phyloP scores from a whole-genome alignment of 2,113 vertebrate species.

The Sceloporus tristichus region DNA sequence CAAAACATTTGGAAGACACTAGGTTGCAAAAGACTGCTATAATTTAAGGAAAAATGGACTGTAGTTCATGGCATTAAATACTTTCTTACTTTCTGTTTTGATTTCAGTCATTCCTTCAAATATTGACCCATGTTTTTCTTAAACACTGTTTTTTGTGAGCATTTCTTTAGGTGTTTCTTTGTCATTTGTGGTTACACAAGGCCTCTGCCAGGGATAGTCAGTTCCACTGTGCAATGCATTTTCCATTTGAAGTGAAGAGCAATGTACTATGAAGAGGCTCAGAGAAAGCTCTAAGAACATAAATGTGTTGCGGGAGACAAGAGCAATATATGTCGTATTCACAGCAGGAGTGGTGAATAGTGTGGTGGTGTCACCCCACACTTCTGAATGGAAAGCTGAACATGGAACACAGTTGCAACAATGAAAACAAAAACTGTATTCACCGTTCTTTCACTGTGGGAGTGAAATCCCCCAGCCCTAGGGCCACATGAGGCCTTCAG shows the following conservation, averaged over 20 bases:
- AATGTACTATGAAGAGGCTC: conserved; percentile 10
- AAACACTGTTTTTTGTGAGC: neutral
- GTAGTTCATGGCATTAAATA: neutral
- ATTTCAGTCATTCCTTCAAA: neutral
- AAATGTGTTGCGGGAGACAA: conserved; percentile 29
- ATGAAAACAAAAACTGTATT: neutral
- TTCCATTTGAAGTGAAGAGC: conserved; percentile 9
- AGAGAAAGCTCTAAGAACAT: conserved; percentile 26
- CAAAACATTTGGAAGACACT: too few relatives aligned
- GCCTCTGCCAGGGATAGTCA: conserved; percentile 4
- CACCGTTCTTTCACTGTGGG: neutral
- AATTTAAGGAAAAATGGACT: neutral
- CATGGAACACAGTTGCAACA: neutral
- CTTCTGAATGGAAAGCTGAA: neutral
- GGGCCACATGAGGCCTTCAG: too few relatives aligned
- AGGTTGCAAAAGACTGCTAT: too few relatives aligned
- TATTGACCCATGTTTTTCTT: neutral
- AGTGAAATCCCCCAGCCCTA: too few relatives aligned
- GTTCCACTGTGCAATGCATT: conserved; percentile 6
- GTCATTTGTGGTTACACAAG: conserved; percentile 3
- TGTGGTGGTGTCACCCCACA: neutral
- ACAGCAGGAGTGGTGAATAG: conserved; percentile 11
- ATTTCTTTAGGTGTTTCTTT: conserved; percentile 17
- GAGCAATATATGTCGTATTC: neutral
- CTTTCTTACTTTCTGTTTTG: neutral